Evolutionary conservation across 2,797 vertebrate species (phyloP), one percentile per base, ranked within the genome.

Genomic region (Erpetoichthys calabaricus): DNA sequence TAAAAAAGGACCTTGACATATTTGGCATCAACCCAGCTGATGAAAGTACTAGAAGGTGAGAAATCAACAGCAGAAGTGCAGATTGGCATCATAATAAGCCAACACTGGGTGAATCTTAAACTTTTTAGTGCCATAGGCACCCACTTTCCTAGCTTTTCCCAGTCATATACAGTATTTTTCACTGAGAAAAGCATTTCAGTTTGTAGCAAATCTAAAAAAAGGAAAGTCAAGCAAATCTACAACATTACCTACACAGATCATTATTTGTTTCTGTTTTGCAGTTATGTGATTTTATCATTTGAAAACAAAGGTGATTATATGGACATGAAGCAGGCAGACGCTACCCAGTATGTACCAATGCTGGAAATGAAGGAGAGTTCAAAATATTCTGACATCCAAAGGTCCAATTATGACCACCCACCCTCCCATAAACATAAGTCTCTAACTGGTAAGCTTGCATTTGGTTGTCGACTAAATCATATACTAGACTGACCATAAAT

Each of bases 271-370:
- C 47, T 49, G 47, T 49, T 44, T 7, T 72, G 51, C 79, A 99
- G 96, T 67, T 99, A 99, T 4, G 96, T 99, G 70, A 96, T 99
- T 77, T 70, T 99, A 62, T 99, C 96, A 5, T 99, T 99, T 60
- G 94, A 98, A 80, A 87, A 91, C 70, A 97, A 91, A 64, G 89
- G 87, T 2, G 94, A 97, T 71, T 99, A 99, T 71, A 97, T 98
- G 96, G 96, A 99, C 65, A 99, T 99, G 96, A 99, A 97, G 77
- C 93, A 96, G 70, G 89, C 81, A 1, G 94, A 97, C 51, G 86
- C 81, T 54, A 97, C 91, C 46, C 96, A 99, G 63, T 99, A 99
- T 0, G 93, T 99, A 10, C 94, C 96, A 47, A 98, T 99, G 96
- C 74, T 94, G 69, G 96, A 99, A 74, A 95, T 93, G 73, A 91